A percentile compares a stretch with the other conserved stretches of the same genome.
phyloP scores from a whole-genome alignment of 1,140 invertebrate genomes.

The Formica selysi region DNA sequence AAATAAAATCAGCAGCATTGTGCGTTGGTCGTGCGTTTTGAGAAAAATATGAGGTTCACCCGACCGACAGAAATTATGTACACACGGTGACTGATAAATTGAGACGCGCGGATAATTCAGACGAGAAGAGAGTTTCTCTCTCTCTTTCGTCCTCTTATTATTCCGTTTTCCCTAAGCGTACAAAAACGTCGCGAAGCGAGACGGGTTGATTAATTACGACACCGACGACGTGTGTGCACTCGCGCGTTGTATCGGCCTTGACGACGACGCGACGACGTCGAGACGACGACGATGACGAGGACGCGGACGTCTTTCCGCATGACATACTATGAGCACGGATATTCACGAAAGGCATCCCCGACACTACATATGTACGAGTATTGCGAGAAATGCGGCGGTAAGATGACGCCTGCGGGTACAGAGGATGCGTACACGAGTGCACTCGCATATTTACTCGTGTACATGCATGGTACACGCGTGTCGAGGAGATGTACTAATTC shows the following conservation, averaged over 20 bases:
- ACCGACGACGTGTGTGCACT: constrained; percentile 26
- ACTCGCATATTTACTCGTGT: not conserved
- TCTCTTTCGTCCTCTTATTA: not conserved
- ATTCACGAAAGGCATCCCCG: constrained; percentile 46
- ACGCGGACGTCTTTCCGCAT: constrained; percentile 44
- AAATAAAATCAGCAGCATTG: not conserved
- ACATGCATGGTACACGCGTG: not conserved
- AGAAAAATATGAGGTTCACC: not conserved
- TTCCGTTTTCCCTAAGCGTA: not conserved
- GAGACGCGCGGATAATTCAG: constrained; percentile 12
- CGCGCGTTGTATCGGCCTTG: constrained; percentile 20
- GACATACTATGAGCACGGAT: constrained; percentile 50
- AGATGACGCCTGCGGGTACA: constrained; percentile 26
- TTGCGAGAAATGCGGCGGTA: constrained; percentile 43
- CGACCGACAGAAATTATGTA: constrained; percentile 16
- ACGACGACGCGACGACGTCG: constrained; percentile 31
- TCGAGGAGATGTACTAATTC: not conserved
- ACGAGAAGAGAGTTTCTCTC: not conserved
- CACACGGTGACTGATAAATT: constrained; percentile 28
- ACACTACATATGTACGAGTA: constrained; percentile 30
- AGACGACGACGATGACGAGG: not conserved
- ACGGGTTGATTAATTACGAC: constrained; percentile 61
- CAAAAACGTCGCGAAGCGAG: constrained; percentile 39
- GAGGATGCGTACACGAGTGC: not conserved
- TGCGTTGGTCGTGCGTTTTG: not conserved